phyloP scores from a whole-genome alignment of 2,113 vertebrate genomes.

The Sardina pilchardus region DNA sequence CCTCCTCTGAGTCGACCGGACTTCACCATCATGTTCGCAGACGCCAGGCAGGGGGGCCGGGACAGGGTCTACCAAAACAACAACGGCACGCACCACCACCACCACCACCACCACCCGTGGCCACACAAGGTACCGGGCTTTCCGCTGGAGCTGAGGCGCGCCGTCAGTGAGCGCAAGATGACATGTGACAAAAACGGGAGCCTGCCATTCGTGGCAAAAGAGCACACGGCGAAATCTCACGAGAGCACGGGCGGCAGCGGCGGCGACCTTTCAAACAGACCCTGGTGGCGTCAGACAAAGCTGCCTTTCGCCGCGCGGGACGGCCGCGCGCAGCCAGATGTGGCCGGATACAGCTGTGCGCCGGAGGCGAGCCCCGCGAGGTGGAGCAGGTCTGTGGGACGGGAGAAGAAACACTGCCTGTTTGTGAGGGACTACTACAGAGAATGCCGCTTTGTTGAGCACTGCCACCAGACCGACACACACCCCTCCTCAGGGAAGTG shows the following conservation, averaged over 20 bases:
- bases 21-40: conserved; percentile 69
- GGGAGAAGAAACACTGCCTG: conserved; percentile 43
- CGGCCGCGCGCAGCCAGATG: conserved; percentile 54
- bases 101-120: not conserved
- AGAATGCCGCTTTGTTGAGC: conserved; percentile 52
- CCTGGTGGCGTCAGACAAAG: conserved; percentile 57
- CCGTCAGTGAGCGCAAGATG: conserved; percentile 16
- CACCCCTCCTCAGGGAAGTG: conserved; percentile 60
- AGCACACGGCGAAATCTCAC: not conserved
- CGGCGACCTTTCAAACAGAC: conserved; percentile 57
- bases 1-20: conserved; percentile 55
- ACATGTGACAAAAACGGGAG: not conserved
- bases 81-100: not conserved
- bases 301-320: conserved; percentile 61
- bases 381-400: conserved; percentile 58
- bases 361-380: conserved; percentile 53
- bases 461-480: conserved; percentile 45
- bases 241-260: not conserved
- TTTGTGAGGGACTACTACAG: conserved; percentile 55
- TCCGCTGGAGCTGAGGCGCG: not conserved
- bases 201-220: not conserved
- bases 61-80: not conserved
- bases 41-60: conserved; percentile 50
- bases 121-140: not conserved
- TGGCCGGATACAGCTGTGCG: conserved; percentile 49